Evolutionary conservation across 1,140 invertebrate genomes (phyloP).

Genomic region (Acarapis woodi): DNA sequence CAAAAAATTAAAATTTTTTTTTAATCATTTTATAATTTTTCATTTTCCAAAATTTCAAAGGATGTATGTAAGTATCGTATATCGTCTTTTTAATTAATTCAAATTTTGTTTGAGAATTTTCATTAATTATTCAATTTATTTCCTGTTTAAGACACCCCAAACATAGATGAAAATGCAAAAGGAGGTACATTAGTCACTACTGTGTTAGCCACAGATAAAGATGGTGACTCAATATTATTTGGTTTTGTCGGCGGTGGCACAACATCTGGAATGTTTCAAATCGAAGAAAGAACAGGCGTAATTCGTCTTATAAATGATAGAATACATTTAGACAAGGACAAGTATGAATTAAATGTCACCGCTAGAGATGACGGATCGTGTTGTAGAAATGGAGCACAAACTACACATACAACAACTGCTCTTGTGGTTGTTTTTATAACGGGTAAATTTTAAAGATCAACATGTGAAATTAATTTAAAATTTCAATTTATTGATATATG

Average conservation of each 20-base stretch:
- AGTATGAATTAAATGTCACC: slow-evolving; percentile 76
- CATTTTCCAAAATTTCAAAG: too few relatives aligned
- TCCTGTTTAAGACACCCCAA: slow-evolving; percentile 80
- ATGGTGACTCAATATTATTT: slow-evolving; percentile 73
- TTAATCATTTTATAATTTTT: too few relatives aligned
- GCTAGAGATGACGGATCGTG: slow-evolving; percentile 76
- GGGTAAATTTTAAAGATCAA: too few relatives aligned
- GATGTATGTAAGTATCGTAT: too few relatives aligned
- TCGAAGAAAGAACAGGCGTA: slow-evolving; percentile 77
- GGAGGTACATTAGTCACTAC: slow-evolving; percentile 75
- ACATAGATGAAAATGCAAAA: slow-evolving; percentile 79
- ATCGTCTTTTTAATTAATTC: too few relatives aligned
- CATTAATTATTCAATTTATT: too few relatives aligned
- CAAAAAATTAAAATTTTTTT: too few relatives aligned
- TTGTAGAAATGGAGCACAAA: slow-evolving; percentile 49
- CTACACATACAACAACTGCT: slow-evolving; percentile 69
- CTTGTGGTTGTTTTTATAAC: slow-evolving; percentile 86
- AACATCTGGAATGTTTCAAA: slow-evolving; percentile 65
- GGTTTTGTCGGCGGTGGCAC: slow-evolving; percentile 70
- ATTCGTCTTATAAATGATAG: slow-evolving; percentile 55
- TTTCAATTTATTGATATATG: too few relatives aligned
- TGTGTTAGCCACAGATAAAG: slow-evolving; percentile 76
- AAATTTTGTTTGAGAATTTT: too few relatives aligned
- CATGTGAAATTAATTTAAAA: too few relatives aligned
- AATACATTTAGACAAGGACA: slow-evolving; percentile 42